phyloP scores from a whole-genome alignment of 2,797 vertebrate genomes.

The Dermochelys coriacea region DNA sequence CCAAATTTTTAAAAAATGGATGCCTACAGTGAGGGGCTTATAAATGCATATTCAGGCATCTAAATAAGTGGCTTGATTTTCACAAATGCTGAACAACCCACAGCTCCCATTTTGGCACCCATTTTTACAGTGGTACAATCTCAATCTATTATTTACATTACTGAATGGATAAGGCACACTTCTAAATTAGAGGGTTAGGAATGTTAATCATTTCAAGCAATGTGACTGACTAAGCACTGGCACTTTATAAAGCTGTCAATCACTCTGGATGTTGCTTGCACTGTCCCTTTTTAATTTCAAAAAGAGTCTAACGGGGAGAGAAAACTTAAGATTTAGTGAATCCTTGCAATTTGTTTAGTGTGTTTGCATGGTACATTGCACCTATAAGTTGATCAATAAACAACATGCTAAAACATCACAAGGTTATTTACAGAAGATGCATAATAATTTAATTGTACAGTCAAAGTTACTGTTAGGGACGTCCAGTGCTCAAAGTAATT shows the following conservation, averaged over 20 bases:
- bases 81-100: background rate
- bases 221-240: background rate
- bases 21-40: background rate
- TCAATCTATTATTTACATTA: background rate
- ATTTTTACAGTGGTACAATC: background rate
- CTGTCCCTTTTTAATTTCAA: background rate
- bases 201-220: fast-evolving
- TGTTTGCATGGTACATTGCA: background rate
- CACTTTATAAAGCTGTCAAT: background rate
- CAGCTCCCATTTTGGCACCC: background rate
- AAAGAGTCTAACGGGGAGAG: too few species aligned
- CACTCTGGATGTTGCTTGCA: background rate
- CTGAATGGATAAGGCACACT: fast-evolving
- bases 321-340: background rate
- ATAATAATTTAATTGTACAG: too few species aligned
- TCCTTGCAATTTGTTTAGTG: background rate
- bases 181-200: fast-evolving
- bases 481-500: too few species aligned
- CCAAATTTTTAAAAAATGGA: too few species aligned
- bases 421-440: too few species aligned
- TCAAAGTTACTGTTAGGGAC: too few species aligned
- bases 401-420: too few species aligned
- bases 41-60: background rate
- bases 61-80: fast-evolving
- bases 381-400: too few species aligned